Conservation (phyloP, 2,113 vertebrate species). For the Equus quagga region DNA sequence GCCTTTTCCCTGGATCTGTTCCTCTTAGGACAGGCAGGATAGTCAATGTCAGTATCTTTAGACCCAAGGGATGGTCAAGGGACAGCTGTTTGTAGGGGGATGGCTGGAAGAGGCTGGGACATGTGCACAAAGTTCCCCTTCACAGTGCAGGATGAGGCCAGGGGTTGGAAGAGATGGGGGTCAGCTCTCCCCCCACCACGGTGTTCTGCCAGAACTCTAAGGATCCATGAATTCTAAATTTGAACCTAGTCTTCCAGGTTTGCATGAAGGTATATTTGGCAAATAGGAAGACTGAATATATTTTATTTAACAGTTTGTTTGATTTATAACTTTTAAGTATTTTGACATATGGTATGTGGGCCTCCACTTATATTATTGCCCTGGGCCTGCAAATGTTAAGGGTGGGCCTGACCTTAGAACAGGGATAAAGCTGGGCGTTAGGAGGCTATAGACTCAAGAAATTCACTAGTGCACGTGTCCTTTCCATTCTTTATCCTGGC, state of each 20-base stretch:
- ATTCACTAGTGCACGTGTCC: neutral
- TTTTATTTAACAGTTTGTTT: constrained; percentile 31
- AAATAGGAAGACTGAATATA: neutral
- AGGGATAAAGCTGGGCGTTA: neutral
- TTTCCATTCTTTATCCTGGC: neutral
- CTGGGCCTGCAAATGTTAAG: constrained; percentile 23
- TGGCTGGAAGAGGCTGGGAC: neutral
- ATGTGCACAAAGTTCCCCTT: neutral
- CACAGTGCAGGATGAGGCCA: neutral
- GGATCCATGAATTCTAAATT: constrained; percentile 49
- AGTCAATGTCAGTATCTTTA: neutral
- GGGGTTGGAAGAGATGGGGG: neutral
- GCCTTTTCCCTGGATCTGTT: constrained; percentile 13
- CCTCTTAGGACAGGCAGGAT: neutral
- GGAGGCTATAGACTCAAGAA: neutral
- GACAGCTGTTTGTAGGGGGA: neutral
- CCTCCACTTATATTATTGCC: constrained; percentile 28
- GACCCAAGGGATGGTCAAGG: neutral
- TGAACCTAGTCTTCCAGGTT: constrained; percentile 33
- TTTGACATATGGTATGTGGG: neutral
- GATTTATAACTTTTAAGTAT: constrained; percentile 53
- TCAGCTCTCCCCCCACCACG: neutral
- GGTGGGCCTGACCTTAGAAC: neutral
- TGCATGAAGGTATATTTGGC: constrained; percentile 41
- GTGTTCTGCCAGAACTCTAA: constrained; percentile 9